Conservation (phyloP, 2,888 invertebrate species). For the Pherbina coryleti region DNA sequence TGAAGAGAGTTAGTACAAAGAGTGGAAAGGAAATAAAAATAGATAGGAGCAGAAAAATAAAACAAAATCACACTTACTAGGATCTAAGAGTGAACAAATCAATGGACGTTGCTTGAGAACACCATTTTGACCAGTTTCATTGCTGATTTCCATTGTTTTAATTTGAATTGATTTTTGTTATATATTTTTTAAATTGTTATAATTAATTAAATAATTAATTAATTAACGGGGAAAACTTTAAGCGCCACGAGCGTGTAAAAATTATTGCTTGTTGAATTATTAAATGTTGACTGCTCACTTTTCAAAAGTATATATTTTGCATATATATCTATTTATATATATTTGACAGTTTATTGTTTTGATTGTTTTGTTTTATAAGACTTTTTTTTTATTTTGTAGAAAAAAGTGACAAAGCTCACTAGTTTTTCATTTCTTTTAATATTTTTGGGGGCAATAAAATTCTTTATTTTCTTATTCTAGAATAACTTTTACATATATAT, state of each 20-base stretch:
- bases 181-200: neutral
- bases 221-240: neutral
- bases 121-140: conserved; percentile 66
- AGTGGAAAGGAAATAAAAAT: neutral
- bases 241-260: neutral
- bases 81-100: conserved; percentile 68
- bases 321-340: conserved; percentile 41
- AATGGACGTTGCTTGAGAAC: conserved; percentile 66
- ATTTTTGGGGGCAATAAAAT: conserved; percentile 1
- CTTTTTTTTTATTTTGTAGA: conserved; percentile 27
- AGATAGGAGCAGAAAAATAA: conserved; percentile 17
- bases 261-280: neutral
- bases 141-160: conserved; percentile 57
- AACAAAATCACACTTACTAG: conserved; percentile 63
- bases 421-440: neutral
- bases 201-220: neutral
- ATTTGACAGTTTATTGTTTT: conserved; percentile 32
- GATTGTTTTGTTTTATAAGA: conserved; percentile 11
- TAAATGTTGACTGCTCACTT: neutral
- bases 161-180: neutral
- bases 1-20: neutral
- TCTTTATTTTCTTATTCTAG: neutral
- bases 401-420: neutral
- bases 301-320: conserved; percentile 33
- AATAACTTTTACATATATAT: neutral